A percentile compares a stretch with the other conserved stretches of the same genome.
Conservation (phyloP, 2,113 vertebrate genomes). For the Puffinus mauretanicus region DNA sequence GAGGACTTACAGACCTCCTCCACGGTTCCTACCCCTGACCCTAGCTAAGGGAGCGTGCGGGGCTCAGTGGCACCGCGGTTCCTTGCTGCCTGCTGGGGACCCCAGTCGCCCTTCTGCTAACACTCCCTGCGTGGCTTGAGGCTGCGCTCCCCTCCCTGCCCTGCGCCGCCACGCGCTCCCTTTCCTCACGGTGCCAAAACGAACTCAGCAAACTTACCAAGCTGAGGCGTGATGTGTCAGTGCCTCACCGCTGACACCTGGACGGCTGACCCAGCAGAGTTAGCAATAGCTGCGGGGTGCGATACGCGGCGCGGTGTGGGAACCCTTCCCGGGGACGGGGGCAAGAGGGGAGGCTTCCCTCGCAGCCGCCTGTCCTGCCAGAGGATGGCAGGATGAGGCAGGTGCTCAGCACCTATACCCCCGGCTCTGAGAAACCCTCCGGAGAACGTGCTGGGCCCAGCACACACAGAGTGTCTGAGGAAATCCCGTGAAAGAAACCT, state of each 20-base stretch:
- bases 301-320: accelerated
- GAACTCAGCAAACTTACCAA: not conserved
- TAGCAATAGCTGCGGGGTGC: accelerated
- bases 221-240: not conserved
- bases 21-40: not conserved
- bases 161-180: accelerated
- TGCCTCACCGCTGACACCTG: accelerated
- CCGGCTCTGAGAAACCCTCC: not conserved
- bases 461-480: accelerated
- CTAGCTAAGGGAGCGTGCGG: accelerated
- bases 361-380: not conserved
- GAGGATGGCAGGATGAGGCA: not conserved
- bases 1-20: not conserved
- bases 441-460: not conserved
- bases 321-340: not conserved
- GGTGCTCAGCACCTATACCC: not conserved
- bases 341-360: accelerated
- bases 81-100: accelerated
- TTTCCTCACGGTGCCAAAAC: not conserved
- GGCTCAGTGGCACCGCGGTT: not conserved
- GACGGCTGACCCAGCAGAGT: accelerated
- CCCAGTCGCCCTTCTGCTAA: not conserved
- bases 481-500: not conserved
- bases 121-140: accelerated
- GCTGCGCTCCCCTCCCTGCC: not conserved